Evolutionary conservation across 2,797 vertebrate species (phyloP), one percentile per base, ranked within the genome.

Genomic region (Sebastes aleutianus): DNA sequence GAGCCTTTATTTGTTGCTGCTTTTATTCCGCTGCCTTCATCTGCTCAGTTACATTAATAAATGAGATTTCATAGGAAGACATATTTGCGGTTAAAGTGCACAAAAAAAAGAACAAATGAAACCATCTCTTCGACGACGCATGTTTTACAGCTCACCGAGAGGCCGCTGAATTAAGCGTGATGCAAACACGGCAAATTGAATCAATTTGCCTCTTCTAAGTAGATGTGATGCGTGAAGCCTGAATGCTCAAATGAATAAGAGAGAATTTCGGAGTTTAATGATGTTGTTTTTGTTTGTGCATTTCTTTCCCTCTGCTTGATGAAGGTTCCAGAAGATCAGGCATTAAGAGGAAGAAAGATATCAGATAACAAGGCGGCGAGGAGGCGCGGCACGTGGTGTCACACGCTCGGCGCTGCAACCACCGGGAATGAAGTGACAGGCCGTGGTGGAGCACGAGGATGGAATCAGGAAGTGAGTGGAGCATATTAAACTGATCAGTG

Each of bases 131-230:
- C 36, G 79, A 82, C 76, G 64, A 83, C 43, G 77, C 67, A 32
- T 80, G 90, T 87, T 90, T 91, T 85, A 84, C 92, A 88, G 92
- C 93, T 94, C 91, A 85, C 59, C 1, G 80, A 90, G 85, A 92
- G 88, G 86, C 82, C 24, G 77, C 73, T 6, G 90, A 94, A 94
- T 94, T 91, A 92, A 85, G 87, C 22, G 16, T 69, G 90, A 95
- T 89, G 91, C 90, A 94, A 92, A 94, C 90, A 76, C 61, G 57
- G 87, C 92, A 95, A 95, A 96, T 95, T 93, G 91, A 93, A 95
- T 95, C 93, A 95, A 92, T 95, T 94, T 93, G 85, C 88, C 82
- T 78, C 74, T 77, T 85, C 91, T 94, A 93, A 95, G 93, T 93
- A 76, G 93, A 94, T 94, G 89, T 90, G 94, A 94, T 90, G 90